Conservation (phyloP, 2,888 invertebrate species). For the Drosophila subquinaria region DNA sequence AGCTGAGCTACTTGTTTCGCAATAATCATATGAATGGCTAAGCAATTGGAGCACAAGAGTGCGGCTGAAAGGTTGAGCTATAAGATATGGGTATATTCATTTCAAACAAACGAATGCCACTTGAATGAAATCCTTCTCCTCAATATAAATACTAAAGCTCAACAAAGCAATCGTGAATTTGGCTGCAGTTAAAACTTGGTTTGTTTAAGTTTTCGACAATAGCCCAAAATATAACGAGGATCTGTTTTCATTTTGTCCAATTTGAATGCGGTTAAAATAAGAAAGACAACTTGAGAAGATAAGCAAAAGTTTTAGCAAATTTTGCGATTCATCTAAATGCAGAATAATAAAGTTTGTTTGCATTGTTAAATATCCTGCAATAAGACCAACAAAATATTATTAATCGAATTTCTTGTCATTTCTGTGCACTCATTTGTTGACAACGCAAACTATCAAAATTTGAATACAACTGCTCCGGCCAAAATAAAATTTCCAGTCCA, state of each 20-base stretch:
- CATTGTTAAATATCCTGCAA: background rate
- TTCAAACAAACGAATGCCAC: slow-evolving; percentile 23
- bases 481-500: background rate
- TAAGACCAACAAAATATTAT: background rate
- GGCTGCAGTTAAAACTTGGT: slow-evolving; percentile 14
- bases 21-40: slow-evolving; percentile 61
- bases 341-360: background rate
- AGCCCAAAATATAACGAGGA: background rate
- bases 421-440: too few species aligned
- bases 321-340: slow-evolving; percentile 7
- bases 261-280: slow-evolving; percentile 7
- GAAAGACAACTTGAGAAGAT: slow-evolving; percentile 8
- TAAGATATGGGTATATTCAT: slow-evolving; percentile 30
- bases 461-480: background rate
- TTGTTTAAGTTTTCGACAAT: slow-evolving; percentile 14
- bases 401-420: background rate
- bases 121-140: slow-evolving; percentile 11
- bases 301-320: slow-evolving; percentile 16
- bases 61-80: slow-evolving; percentile 26
- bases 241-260: background rate
- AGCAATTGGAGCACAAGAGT: slow-evolving; percentile 50
- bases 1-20: slow-evolving; percentile 52
- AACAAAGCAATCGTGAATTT: slow-evolving; percentile 9
- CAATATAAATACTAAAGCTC: background rate
- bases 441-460: background rate